Conservation (phyloP, 1,140 invertebrate genomes). For the Nasonia giraulti region DNA sequence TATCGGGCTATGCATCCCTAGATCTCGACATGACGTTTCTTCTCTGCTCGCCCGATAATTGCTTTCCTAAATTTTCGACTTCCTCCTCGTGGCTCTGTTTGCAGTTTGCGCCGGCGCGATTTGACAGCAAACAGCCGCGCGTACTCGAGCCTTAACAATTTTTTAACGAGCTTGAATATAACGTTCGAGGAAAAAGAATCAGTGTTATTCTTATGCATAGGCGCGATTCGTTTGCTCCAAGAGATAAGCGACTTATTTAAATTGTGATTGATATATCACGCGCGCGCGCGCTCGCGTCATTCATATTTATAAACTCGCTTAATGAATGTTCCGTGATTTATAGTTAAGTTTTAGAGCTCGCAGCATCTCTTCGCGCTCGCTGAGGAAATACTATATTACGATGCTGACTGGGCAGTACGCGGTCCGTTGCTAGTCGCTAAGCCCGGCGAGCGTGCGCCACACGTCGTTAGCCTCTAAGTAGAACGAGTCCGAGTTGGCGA, state of each 20-base stretch:
- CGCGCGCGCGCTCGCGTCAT: background rate
- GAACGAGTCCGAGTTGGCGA: background rate
- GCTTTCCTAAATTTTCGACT: slow-evolving; percentile 7
- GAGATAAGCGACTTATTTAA: background rate
- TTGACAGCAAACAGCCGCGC: background rate
- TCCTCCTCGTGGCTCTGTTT: background rate
- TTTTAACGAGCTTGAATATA: slow-evolving; percentile 14
- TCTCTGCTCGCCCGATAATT: background rate
- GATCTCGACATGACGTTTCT: background rate
- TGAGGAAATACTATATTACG: background rate
- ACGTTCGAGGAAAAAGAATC: background rate
- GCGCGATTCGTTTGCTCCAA: background rate
- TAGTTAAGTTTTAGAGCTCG: background rate
- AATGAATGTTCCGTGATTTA: slow-evolving; percentile 5
- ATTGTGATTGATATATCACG: background rate
- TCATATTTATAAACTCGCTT: slow-evolving; percentile 14
- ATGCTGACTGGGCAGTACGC: too few species aligned
- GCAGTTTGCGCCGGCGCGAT: background rate
- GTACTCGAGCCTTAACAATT: slow-evolving; percentile 12
- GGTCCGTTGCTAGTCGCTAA: background rate
- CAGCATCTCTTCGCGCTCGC: background rate
- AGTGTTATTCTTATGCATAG: background rate
- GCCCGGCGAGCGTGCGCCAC: too few species aligned
- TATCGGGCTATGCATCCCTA: background rate
- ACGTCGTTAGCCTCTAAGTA: background rate